Conservation (phyloP, 2,888 invertebrate genomes). For the Netelia virgata region DNA sequence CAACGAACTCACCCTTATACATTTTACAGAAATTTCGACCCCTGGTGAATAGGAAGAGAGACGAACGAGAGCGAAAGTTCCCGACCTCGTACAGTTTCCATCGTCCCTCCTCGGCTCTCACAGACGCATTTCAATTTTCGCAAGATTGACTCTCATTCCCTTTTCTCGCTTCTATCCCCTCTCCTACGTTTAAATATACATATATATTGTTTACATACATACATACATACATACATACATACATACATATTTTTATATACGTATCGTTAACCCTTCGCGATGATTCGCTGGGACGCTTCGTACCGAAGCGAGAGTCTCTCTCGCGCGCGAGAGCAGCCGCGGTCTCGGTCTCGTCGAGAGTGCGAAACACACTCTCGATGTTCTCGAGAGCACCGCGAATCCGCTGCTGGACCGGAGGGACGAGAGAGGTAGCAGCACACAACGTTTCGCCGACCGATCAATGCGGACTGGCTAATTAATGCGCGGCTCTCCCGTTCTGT, state of each 20-base stretch:
- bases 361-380: constrained; percentile 63
- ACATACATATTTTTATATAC: background rate
- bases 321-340: constrained; percentile 22
- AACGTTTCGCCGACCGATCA: constrained; percentile 63
- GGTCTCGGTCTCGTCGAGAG: constrained; percentile 53
- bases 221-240: background rate
- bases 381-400: constrained; percentile 55
- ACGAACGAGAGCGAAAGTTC: constrained; percentile 43
- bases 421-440: constrained; percentile 34
- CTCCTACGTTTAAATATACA: background rate
- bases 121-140: constrained; percentile 61
- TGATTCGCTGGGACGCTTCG: constrained; percentile 62
- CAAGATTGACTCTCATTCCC: constrained; percentile 56
- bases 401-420: constrained; percentile 34
- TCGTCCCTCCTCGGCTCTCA: constrained; percentile 7
- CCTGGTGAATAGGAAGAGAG: constrained; percentile 5
- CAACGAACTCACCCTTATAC: background rate
- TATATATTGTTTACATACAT: background rate
- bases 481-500: constrained; percentile 57
- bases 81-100: constrained; percentile 47
- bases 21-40: constrained; percentile 50
- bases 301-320: constrained; percentile 40
- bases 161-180: constrained; percentile 28
- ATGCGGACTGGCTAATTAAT: constrained; percentile 69
- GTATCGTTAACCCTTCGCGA: constrained; percentile 46